phyloP scores from a whole-genome alignment of 2,888 invertebrate species.

The Gryllus longicercus region DNA sequence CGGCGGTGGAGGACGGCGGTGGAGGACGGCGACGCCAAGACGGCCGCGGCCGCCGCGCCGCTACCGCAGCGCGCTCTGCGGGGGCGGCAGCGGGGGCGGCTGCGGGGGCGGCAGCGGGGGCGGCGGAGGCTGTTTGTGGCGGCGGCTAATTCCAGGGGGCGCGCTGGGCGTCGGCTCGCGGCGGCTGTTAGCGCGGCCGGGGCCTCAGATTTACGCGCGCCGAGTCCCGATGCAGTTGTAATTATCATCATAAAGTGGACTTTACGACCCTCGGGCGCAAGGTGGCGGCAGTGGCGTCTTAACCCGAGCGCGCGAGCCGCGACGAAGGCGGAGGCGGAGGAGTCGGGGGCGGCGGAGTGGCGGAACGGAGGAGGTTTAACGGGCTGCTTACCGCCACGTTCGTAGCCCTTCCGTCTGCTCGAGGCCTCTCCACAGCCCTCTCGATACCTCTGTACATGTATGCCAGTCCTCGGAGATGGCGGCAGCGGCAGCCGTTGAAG shows the following conservation, averaged over 20 bases:
- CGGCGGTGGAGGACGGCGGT: background rate
- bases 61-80: background rate
- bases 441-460: too few relatives aligned
- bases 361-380: too few relatives aligned
- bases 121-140: background rate
- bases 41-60: background rate
- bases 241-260: conserved; percentile 52
- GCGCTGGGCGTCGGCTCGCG: background rate
- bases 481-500: too few relatives aligned
- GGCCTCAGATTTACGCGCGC: conserved; percentile 33
- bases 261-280: conserved; percentile 44
- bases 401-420: too few relatives aligned
- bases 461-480: too few relatives aligned
- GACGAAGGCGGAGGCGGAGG: background rate
- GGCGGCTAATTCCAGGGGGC: conserved; percentile 17
- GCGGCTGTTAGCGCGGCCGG: background rate
- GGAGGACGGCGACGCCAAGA: background rate
- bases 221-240: conserved; percentile 41
- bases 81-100: background rate
- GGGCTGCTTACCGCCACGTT: too few relatives aligned
- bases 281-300: background rate
- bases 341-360: too few relatives aligned
- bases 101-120: background rate
- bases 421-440: too few relatives aligned
- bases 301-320: background rate